Evolutionary conservation across 2,797 vertebrate genomes (phyloP).

Genomic region (Erithacus rubecula): DNA sequence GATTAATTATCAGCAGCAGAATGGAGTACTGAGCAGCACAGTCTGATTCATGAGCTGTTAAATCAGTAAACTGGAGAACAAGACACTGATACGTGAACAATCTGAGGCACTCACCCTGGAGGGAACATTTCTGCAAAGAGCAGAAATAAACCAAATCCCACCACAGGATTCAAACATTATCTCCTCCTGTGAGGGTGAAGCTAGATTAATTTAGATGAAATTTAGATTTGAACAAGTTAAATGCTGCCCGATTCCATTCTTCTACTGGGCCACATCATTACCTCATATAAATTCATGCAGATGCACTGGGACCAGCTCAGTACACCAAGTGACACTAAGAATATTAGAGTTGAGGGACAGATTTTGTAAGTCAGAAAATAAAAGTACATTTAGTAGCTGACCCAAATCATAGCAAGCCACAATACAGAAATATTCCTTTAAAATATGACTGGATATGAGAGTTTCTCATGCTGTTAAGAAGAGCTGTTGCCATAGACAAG

Average conservation of each 20-base stretch:
- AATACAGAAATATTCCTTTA: background rate
- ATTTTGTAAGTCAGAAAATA: background rate
- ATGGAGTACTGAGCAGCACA: slow-evolving; percentile 56
- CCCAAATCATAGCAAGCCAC: background rate
- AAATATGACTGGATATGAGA: background rate
- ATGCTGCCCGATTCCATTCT: background rate
- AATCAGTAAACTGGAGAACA: slow-evolving; percentile 52
- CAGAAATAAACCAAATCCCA: slow-evolving; percentile 5
- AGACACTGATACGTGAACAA: background rate
- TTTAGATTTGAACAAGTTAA: background rate
- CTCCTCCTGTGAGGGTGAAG: background rate
- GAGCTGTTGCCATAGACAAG: background rate
- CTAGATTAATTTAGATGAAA: slow-evolving; percentile 7
- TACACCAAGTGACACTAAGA: background rate
- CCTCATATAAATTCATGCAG: background rate
- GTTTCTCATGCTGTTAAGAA: background rate
- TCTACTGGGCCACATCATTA: background rate
- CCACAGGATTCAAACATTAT: background rate
- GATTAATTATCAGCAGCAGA: slow-evolving; percentile 69
- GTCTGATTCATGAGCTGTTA: slow-evolving; percentile 67
- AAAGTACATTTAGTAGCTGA: background rate
- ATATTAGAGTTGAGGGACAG: background rate
- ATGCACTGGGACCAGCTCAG: background rate
- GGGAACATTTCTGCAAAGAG: background rate
- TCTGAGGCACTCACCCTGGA: background rate